A percentile compares a stretch with the other conserved stretches of the same genome.
These are phyloP conservation scores for Tenebrio molitor DNA, from an alignment of 1,140 invertebrate genomes.

Conservation along the genomic window DNA sequence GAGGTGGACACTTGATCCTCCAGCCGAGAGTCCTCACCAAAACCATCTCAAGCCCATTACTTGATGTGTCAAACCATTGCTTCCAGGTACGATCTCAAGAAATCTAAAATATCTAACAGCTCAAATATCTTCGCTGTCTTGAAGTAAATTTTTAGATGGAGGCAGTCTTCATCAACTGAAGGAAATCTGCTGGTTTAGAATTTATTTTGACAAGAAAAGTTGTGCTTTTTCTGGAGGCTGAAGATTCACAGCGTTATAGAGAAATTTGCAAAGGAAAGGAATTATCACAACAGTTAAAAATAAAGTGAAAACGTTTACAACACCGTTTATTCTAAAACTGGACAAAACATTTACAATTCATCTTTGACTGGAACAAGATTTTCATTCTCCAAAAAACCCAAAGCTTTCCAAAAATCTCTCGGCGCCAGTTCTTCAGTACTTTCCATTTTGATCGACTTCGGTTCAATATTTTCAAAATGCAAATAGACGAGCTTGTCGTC, in stretches of 20 bases:
- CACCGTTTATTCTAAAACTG: too few species aligned
- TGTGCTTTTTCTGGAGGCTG: too few species aligned
- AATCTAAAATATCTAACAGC: too few species aligned
- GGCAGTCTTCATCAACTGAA: too few species aligned
- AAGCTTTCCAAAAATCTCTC: slow-evolving; percentile 29
- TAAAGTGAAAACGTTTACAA: too few species aligned
- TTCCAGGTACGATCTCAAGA: slow-evolving; percentile 73
- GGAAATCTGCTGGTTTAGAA: too few species aligned
- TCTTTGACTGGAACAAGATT: slow-evolving; percentile 8
- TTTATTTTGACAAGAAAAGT: too few species aligned
- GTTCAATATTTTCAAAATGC: background rate
- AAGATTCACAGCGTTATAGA: too few species aligned
- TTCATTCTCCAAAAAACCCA: slow-evolving; percentile 22
- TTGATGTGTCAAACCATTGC: slow-evolving; percentile 76
- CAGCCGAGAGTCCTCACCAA: slow-evolving; percentile 72
- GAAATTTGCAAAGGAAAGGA: too few species aligned
- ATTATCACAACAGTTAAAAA: too few species aligned
- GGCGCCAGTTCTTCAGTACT: background rate
- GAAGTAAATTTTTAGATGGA: too few species aligned
- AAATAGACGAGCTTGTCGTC: background rate
- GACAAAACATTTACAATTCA: slow-evolving; percentile 12
- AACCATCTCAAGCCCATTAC: slow-evolving; percentile 73
- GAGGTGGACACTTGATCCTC: slow-evolving; percentile 71
- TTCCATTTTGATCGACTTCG: background rate
- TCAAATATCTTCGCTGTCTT: too few species aligned